A percentile compares a stretch with the other conserved stretches of the same genome.
Evolutionary conservation across 1,140 invertebrate species (phyloP).

Genomic region (Brachystomella parvula): DNA sequence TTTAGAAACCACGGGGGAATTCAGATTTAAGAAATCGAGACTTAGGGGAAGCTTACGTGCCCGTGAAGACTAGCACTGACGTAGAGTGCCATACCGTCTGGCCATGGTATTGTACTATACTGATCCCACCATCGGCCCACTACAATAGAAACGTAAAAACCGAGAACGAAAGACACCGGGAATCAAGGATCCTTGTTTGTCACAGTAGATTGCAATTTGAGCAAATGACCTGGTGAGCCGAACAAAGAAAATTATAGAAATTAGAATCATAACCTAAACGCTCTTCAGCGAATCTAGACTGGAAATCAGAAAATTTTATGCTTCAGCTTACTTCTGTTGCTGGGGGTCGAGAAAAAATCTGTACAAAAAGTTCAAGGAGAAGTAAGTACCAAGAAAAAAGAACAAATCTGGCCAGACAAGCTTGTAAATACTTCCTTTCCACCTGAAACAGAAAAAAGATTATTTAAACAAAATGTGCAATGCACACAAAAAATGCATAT

Average conservation of each 20-base stretch:
- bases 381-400: conserved; percentile 55
- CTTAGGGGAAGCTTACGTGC: conserved; percentile 27
- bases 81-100: conserved; percentile 42
- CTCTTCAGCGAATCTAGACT: background rate
- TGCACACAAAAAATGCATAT: too few relatives aligned
- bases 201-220: conserved; percentile 66
- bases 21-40: too few relatives aligned
- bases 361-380: conserved; percentile 52
- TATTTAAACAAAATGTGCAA: background rate
- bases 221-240: conserved; percentile 52
- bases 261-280: background rate
- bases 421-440: conserved; percentile 65
- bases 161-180: conserved; percentile 77
- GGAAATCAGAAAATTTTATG: background rate
- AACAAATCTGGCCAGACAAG: conserved; percentile 61
- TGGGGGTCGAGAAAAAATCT: conserved; percentile 48
- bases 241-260: background rate
- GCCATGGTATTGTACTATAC: conserved; percentile 69
- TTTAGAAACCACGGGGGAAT: background rate
- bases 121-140: conserved; percentile 91
- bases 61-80: conserved; percentile 33
- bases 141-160: conserved; percentile 87
- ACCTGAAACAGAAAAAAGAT: conserved; percentile 50
- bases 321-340: conserved; percentile 49
- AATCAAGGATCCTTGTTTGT: conserved; percentile 67